Base-by-base conservation (phyloP, 2,888 invertebrate genomes). In the Pardosa pseudoannulata region DNA sequence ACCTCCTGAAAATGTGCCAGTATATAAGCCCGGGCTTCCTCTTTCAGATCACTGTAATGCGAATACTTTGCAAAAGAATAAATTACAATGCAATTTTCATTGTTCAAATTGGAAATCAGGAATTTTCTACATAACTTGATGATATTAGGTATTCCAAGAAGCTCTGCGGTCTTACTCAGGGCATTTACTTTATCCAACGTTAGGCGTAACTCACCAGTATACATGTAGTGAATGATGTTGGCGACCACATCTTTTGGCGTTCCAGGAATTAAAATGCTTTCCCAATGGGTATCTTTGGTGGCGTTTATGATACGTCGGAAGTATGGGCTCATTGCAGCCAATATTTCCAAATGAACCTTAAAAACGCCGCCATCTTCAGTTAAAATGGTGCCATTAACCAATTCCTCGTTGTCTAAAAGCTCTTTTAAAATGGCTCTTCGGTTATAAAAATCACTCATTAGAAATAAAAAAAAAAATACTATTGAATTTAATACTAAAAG, bases 321-420 rank as follows among this genome's bases (percentile, higher is more conserved):
- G 91, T 95, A 95, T 28, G 95, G 94, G 92, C 95, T 95, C 67
- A 94, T 94, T 36, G 95, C 94, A 32, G 95, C 94, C 76, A 96
- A 92, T 89, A 95, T 94, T 19, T 94, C 94, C 86, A 95, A 93
- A 90, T 95, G 95, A 70, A 95, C 93, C 89, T 93, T 93, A 90
- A 95, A 94, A 71, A 93, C 91, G 90, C 93, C 92, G 3, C 78
- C 82, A 31, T 87, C 88, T 19, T 80, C 72, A 3, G 79, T 85
- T 16, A 28, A 11, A 7, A 88, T 41, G 0, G 68, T 73, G 5
- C 70, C n/a, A 16, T 88, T 83, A n/a, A 68, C 23, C 1, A 85
- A 19, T 28, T 85, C 68, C 1, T 67, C 13, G 29, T 70, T 74
- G 28, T 83, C 79, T 13, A 73, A n/a, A 13, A 85, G 70, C 0